Evolutionary conservation across 2,113 vertebrate species (phyloP).

Genomic region (Pedetes capensis): DNA sequence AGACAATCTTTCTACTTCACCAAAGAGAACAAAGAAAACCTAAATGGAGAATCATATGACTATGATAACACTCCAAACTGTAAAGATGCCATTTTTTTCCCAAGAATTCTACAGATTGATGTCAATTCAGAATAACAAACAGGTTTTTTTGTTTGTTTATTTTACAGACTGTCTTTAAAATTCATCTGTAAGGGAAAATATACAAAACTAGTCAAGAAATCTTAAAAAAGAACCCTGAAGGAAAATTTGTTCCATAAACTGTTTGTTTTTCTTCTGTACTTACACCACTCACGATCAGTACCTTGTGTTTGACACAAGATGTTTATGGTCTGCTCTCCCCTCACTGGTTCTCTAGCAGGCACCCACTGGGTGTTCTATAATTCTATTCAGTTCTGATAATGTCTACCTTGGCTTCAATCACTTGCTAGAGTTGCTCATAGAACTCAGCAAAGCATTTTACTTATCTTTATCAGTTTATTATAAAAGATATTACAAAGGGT

Average conservation of each 20-base stretch:
- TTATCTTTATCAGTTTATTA: not conserved
- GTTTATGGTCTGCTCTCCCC: too few relatives aligned
- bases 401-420: not conserved
- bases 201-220: not conserved
- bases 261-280: not conserved
- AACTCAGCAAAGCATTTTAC: not conserved
- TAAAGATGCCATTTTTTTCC: not conserved
- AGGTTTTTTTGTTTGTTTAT: not conserved
- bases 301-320: not conserved
- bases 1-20: not conserved
- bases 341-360: not conserved
- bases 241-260: not conserved
- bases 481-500: too few relatives aligned
- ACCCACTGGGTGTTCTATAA: not conserved
- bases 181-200: not conserved
- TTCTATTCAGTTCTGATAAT: not conserved
- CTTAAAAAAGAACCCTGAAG: not conserved
- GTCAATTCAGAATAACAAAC: not conserved
- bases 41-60: not conserved
- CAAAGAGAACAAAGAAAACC: not conserved
- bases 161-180: not conserved
- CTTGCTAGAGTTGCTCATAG: not conserved
- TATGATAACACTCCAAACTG: not conserved
- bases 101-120: not conserved
- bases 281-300: not conserved